Base-by-base conservation (phyloP, 2,888 invertebrate species). In the Tenthredo mesomela region DNA sequence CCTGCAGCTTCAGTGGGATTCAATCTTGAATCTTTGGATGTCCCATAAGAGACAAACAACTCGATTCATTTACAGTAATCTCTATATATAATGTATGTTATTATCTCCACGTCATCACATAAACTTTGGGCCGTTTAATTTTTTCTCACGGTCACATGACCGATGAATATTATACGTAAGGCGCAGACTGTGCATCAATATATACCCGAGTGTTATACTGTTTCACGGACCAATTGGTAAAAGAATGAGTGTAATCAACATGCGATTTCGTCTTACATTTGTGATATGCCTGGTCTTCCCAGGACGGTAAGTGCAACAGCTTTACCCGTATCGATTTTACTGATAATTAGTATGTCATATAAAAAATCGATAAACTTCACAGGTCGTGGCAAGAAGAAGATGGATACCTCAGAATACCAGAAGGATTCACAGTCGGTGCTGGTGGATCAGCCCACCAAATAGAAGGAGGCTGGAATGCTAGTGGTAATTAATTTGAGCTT, bases 381-480 rank as follows among this genome's bases (percentile, higher is more conserved):
- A 77, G 77, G 54, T 50, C 50, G 9, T 29, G 40, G 50, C 47
- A 29, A 25, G 37, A 37, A 33, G 77, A 80, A 15, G 78, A 80
- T 6, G 18, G 18, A 73, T 91, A n/a, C 15, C 83, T 88, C 65
- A 80, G 65, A 25, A 89, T 90, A 86, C 91, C 91, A 0, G 21
- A 84, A 21, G 86, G 86, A 84, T 90, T 91, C 82, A 15, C 88
- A 43, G 70, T 91, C 15, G 91, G 91, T n/a, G 86, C 87, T 9
- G 86, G 93, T 0, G 91, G 91, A 40, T 85, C 87, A 5, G 86
- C 93, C 0, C 93, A 93, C 86, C 95, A 95, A 93, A 95, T 95
- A 65, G 95, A 95, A 93, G 95, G 95, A 85, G 95, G 94, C 2
- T 95, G 95, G 94, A 93, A 95, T 88, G 87, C 83, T 65, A 37